A percentile compares a stretch with the other conserved stretches of the same genome.
phyloP scores from a whole-genome alignment of 2,113 vertebrate species.

The Jaculus jaculus region DNA sequence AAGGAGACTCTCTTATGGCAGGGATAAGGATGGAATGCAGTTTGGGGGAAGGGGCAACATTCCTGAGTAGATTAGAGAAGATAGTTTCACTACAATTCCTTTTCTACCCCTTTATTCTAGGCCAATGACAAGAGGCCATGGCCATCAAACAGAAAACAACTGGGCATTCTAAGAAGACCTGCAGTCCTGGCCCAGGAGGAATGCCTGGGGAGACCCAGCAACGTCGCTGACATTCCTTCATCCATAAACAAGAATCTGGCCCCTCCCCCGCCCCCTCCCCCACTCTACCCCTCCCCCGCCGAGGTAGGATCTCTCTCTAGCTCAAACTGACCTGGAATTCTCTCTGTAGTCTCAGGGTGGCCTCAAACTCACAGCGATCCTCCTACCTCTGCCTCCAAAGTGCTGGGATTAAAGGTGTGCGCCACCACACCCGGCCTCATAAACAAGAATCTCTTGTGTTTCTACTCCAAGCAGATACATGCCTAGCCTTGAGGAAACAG shows the following conservation, averaged over 20 bases:
- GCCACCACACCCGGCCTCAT: too few species aligned
- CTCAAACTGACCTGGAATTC: too few species aligned
- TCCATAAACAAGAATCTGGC: background rate
- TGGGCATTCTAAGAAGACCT: background rate
- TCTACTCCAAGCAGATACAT: background rate
- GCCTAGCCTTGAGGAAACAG: background rate
- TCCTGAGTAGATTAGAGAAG: constrained; percentile 58
- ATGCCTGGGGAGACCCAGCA: background rate
- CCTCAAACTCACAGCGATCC: too few species aligned
- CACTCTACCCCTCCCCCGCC: too few species aligned
- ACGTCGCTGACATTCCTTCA: background rate
- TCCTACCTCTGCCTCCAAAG: too few species aligned
- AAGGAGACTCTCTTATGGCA: background rate
- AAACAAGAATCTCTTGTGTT: background rate
- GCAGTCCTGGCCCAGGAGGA: background rate
- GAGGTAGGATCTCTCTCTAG: too few species aligned
- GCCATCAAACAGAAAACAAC: constrained; percentile 27
- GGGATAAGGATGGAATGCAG: constrained; percentile 48
- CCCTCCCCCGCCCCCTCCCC: too few species aligned
- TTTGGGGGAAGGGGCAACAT: constrained; percentile 44
- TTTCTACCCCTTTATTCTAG: background rate
- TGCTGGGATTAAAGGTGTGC: too few species aligned
- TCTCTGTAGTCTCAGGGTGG: too few species aligned
- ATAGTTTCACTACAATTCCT: background rate
- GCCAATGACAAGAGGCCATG: constrained; percentile 37